Percentiles rank a stretch among this genome's conserved stretches.
Evolutionary conservation across 2,888 invertebrate species (phyloP).

Genomic region (Drosophila buzzatii): DNA sequence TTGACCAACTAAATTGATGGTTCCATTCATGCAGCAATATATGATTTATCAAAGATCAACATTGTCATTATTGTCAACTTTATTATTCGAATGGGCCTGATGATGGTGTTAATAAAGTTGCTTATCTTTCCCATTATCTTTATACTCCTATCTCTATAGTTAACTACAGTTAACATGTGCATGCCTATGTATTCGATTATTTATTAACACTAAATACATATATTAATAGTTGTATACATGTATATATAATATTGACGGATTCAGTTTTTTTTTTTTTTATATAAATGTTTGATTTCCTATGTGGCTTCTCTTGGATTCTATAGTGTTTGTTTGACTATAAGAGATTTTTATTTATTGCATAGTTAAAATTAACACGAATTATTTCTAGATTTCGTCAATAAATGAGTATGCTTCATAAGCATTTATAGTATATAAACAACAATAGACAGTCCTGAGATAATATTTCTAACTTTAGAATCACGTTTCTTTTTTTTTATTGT

Average conservation of each 20-base stretch:
- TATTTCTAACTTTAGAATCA: not conserved
- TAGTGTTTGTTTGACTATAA: not conserved
- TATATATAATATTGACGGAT: conserved; percentile 1
- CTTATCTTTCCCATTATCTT: conserved; percentile 66
- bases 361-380: not conserved
- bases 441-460: not conserved
- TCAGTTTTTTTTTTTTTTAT: too few species aligned
- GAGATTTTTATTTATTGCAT: not conserved
- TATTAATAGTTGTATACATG: conserved; percentile 45
- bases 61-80: conserved; percentile 20
- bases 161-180: conserved; percentile 29
- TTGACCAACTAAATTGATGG: not conserved
- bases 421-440: not conserved
- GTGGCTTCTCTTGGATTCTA: too few species aligned
- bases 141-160: conserved; percentile 27
- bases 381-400: not conserved
- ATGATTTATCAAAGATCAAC: conserved; percentile 15
- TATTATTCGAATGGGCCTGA: conserved; percentile 10
- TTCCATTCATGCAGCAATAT: not conserved
- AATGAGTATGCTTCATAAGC: too few species aligned
- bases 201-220: conserved; percentile 45
- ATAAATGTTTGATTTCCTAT: not conserved
- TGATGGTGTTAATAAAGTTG: conserved; percentile 56
- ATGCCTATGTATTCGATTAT: conserved; percentile 1
- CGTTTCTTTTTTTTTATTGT: not conserved